Base-by-base conservation (phyloP, 1,140 invertebrate genomes). In the Olivierus martensii region DNA sequence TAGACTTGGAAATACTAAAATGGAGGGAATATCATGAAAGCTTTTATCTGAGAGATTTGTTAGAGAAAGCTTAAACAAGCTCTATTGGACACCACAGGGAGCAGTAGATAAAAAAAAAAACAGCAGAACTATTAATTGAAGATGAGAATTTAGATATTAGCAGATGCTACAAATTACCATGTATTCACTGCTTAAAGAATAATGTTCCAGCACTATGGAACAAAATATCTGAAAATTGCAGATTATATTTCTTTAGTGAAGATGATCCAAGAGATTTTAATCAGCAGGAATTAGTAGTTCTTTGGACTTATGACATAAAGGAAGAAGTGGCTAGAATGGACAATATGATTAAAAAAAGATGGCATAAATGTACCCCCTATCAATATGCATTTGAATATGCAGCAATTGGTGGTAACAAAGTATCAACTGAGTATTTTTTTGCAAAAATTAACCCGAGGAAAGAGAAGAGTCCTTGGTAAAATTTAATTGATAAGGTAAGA, bases 351-450 rank as follows among this genome's bases (percentile, higher is more conserved):
- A 7, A 9, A 47, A 39, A 7, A 46, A 46, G 12, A 52, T 46
- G 50, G 43, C 39, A 41, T n/a, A 15, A 34, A 9, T 14, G 43
- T 5, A 5, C 17, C 1, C 9, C 45, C 38, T 38, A 52, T 46
- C 17, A 37, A n/a, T 28, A 18, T 52, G 45, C 51, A 47, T 52
- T 52, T 46, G 34, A 39, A 18, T 52, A 46, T 52, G 44, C 51
- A 34, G 51, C 45, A 52, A 3, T 39, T 41, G 37, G 34, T 34
- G 51, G 51, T 3, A 52, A 52, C n/a, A 52, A 41, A 47, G 36
- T n/a, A 28, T 43, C 51, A 39, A 47, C 44, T 28, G 44, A 47
- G 6, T 46, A 47, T 22, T 28, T 52, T 52, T 46, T 52, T 47
- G 35, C 19, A 38, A 38, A 52, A 47, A 46, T 15, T 52, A 21